Conservation (phyloP, 1,140 invertebrate genomes). For the Platyscapa corneri region DNA sequence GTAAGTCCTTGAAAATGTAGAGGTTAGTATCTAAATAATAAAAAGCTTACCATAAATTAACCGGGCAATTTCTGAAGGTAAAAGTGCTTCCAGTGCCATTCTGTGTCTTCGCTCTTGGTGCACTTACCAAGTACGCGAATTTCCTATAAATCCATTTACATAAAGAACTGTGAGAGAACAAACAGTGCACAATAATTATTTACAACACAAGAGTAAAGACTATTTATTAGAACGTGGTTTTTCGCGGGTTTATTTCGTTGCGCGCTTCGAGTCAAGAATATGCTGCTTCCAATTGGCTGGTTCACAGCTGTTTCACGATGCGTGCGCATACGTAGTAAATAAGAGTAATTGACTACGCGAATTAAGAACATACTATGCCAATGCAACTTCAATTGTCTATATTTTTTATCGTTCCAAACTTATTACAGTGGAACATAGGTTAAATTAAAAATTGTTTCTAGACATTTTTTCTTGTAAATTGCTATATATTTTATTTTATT, state of each 20-base stretch:
- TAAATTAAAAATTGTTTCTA: no score
- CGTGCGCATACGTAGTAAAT: not conserved
- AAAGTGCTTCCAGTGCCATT: slow-evolving; percentile 42
- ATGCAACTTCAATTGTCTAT: no score
- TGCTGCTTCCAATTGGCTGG: not conserved
- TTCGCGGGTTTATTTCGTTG: slow-evolving; percentile 23
- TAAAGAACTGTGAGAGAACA: not conserved
- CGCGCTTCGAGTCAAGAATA: not conserved
- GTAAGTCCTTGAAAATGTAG: not conserved
- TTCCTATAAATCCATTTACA: not conserved
- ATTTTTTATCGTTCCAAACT: no score
- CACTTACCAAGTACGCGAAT: not conserved
- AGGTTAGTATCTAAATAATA: slow-evolving; percentile 3
- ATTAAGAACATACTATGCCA: not conserved
- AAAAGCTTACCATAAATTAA: slow-evolving; percentile 46
- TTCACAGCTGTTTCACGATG: not conserved
- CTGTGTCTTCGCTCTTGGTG: not conserved
- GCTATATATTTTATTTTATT: no score
- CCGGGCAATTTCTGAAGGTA: slow-evolving; percentile 45
- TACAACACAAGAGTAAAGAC: not conserved
- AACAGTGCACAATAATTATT: not conserved
- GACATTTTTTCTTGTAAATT: no score
- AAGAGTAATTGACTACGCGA: not conserved
- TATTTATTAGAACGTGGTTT: not conserved
- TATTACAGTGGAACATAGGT: no score